A percentile compares a stretch with the other conserved stretches of the same genome.
Evolutionary conservation across 2,113 vertebrate genomes (phyloP).

Genomic region (Nyctibius bracteatus): DNA sequence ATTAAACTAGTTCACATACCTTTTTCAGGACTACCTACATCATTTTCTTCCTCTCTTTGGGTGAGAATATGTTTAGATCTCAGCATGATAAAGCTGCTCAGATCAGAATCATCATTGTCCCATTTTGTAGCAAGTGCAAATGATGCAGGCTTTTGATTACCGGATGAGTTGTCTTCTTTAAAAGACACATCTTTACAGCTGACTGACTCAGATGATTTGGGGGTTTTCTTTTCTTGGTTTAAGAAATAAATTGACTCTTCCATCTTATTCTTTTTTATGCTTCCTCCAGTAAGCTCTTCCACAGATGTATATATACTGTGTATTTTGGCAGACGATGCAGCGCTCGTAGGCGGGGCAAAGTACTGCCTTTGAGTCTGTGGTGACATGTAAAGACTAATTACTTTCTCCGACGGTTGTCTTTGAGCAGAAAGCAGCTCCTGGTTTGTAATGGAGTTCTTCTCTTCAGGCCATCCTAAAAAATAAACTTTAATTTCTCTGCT

Average conservation of each 20-base stretch:
- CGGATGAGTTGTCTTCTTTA: background rate
- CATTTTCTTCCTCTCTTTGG: background rate
- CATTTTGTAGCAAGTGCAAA: background rate
- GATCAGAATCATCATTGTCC: conserved; percentile 53
- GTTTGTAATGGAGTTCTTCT: background rate
- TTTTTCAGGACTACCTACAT: conserved; percentile 10
- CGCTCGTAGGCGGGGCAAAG: background rate
- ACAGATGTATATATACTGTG: background rate
- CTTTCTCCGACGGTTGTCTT: background rate
- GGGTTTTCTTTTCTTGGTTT: background rate
- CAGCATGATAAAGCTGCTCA: conserved; percentile 75
- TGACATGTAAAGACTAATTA: background rate
- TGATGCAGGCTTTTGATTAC: background rate
- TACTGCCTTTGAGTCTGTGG: background rate
- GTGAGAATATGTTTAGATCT: conserved; percentile 57
- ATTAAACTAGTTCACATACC: conserved; percentile 43
- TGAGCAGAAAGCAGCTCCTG: background rate
- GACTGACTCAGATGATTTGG: background rate
- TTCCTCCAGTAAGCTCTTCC: background rate
- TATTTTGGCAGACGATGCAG: background rate
- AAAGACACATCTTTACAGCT: background rate
- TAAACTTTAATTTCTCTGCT: background rate
- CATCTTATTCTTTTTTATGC: background rate
- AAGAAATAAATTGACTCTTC: background rate
- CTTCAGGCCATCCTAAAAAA: conserved; percentile 66